These are phyloP conservation scores for Menidia beryllina DNA, from an alignment of 2,113 vertebrate genomes.

Conservation along the genomic window DNA sequence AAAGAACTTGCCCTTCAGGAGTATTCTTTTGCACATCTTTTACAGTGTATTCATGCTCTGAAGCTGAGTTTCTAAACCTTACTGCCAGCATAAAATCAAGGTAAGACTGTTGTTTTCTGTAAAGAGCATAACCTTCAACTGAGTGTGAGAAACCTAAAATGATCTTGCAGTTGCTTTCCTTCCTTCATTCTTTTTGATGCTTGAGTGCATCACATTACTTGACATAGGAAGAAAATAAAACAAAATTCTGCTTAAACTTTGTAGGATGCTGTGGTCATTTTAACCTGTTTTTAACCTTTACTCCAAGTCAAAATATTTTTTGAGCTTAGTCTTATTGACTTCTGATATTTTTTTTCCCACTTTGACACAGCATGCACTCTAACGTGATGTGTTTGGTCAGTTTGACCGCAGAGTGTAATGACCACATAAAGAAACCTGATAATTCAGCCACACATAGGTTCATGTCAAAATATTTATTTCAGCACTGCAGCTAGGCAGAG, in stretches of 20 bases:
- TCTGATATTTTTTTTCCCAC: not conserved
- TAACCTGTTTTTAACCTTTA: not conserved
- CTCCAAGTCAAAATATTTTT: not conserved
- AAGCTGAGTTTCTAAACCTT: slow-evolving; percentile 1
- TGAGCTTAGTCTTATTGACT: too few relatives aligned
- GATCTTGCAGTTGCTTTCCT: not conserved
- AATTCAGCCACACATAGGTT: too few relatives aligned
- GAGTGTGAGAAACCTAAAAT: not conserved
- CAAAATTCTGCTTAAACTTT: slow-evolving; percentile 3
- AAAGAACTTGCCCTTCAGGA: not conserved
- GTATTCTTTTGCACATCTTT: not conserved
- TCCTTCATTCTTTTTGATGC: too few relatives aligned
- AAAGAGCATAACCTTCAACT: not conserved
- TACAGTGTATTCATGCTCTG: not conserved
- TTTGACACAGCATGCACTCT: too few relatives aligned
- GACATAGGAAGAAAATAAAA: too few relatives aligned
- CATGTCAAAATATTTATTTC: too few relatives aligned
- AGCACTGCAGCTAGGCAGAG: too few relatives aligned
- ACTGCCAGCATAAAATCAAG: not conserved
- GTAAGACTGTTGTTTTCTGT: not conserved
- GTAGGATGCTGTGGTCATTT: not conserved
- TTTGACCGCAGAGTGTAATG: too few relatives aligned
- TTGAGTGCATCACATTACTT: not conserved
- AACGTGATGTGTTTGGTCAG: too few relatives aligned
- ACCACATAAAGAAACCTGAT: too few relatives aligned